Conservation (phyloP, 2,797 vertebrate genomes). For the Typhlichthys subterraneus region DNA sequence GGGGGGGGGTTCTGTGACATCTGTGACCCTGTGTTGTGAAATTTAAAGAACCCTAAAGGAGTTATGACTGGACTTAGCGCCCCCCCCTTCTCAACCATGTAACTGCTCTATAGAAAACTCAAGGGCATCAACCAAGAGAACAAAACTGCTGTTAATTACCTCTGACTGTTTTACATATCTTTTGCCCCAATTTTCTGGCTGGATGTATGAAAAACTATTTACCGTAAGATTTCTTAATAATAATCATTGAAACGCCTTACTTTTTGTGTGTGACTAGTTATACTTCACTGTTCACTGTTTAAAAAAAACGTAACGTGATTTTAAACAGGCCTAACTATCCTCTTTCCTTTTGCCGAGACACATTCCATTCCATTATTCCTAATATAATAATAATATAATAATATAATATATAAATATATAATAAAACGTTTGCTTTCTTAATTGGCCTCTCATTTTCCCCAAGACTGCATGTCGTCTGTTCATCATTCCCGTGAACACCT, state of each 20-base stretch:
- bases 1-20: constrained; percentile 38
- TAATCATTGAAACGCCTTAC: too few relatives aligned
- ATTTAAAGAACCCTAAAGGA: constrained; percentile 48
- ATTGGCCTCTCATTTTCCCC: neutral
- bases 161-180: constrained; percentile 25
- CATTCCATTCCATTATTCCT: neutral
- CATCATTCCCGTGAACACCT: constrained; percentile 20
- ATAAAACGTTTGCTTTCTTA: constrained; percentile 10
- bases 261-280: too few relatives aligned
- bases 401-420: neutral
- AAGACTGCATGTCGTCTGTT: constrained; percentile 32
- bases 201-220: too few relatives aligned
- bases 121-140: constrained; percentile 34
- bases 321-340: neutral
- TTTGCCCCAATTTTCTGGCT: constrained; percentile 15
- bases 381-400: neutral
- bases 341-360: neutral
- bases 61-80: constrained; percentile 54
- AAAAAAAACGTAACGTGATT: too few relatives aligned
- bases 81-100: constrained; percentile 15
- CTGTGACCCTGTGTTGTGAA: constrained; percentile 43
- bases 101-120: constrained; percentile 22
- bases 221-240: too few relatives aligned
- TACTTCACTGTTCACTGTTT: too few relatives aligned
- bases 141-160: constrained; percentile 48